phyloP scores from a whole-genome alignment of 1,140 invertebrate genomes.

The Cataglyphis hispanica region DNA sequence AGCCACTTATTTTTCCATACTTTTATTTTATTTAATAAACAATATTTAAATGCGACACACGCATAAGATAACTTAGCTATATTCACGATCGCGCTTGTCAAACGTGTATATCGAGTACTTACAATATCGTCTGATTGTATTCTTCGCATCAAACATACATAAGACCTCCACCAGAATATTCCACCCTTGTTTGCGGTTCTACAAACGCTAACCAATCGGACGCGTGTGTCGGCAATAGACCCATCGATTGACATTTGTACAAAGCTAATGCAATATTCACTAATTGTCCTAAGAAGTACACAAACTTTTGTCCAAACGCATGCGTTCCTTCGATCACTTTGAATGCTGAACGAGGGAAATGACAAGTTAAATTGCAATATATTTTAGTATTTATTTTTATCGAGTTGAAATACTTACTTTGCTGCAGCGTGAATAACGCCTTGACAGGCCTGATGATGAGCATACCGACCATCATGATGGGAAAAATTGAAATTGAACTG shows the following conservation, averaged over 20 bases:
- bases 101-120: slow-evolving; percentile 42
- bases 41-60: slow-evolving; percentile 77
- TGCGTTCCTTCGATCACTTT: slow-evolving; percentile 98
- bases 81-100: slow-evolving; percentile 37
- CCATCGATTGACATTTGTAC: slow-evolving; percentile 99
- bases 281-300: slow-evolving; percentile 98
- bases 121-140: slow-evolving; percentile 54
- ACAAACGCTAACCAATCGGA: slow-evolving; percentile 99
- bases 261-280: slow-evolving; percentile 96
- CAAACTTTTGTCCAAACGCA: slow-evolving; percentile 96
- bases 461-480: slow-evolving; percentile 99
- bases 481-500: slow-evolving; percentile 99
- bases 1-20: slow-evolving; percentile 61
- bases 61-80: slow-evolving; percentile 69
- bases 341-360: slow-evolving; percentile 89
- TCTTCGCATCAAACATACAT: slow-evolving; percentile 87
- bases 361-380: neutral
- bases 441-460: slow-evolving; percentile 98
- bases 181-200: slow-evolving; percentile 94
- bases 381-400: neutral
- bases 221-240: slow-evolving; percentile 97
- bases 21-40: slow-evolving; percentile 73
- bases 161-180: slow-evolving; percentile 95
- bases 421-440: slow-evolving; percentile 95
- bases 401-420: slow-evolving; percentile 87